Conservation (phyloP, 1,140 invertebrate genomes). For the Ceratitis capitata region DNA sequence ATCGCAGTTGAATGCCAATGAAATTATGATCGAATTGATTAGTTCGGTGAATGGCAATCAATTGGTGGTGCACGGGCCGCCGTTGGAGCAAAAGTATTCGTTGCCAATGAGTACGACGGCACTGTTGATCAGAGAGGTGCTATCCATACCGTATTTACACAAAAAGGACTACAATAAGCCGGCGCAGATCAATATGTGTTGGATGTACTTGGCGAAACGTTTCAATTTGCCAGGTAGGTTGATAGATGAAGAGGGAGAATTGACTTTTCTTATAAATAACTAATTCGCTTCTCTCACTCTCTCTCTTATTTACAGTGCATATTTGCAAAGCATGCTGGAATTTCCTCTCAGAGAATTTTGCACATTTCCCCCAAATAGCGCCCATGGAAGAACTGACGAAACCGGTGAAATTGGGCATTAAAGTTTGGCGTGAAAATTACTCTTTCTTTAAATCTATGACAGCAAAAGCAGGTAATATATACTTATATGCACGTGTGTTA, state of each 20-base stretch:
- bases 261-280: not conserved
- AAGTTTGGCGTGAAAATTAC: constrained; percentile 52
- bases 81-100: constrained; percentile 31
- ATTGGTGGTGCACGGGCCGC: constrained; percentile 41
- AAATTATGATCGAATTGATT: constrained; percentile 45
- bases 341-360: constrained; percentile 49
- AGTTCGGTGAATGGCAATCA: constrained; percentile 36
- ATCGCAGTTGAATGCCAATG: constrained; percentile 41
- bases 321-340: constrained; percentile 51
- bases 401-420: constrained; percentile 42
- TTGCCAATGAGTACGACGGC: constrained; percentile 46
- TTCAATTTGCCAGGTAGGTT: constrained; percentile 52
- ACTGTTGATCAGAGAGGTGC: constrained; percentile 51
- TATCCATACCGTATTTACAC: constrained; percentile 55
- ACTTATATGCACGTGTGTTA: not conserved
- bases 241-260: not conserved
- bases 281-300: not conserved
- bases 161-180: constrained; percentile 36
- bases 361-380: constrained; percentile 51
- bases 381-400: constrained; percentile 55
- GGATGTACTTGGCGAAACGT: constrained; percentile 48
- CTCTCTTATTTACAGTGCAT: constrained; percentile 42
- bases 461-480: constrained; percentile 45
- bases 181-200: constrained; percentile 38
- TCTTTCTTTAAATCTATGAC: constrained; percentile 52